Conservation (phyloP, 2,113 vertebrate genomes). For the Nerophis lumbriciformis region DNA sequence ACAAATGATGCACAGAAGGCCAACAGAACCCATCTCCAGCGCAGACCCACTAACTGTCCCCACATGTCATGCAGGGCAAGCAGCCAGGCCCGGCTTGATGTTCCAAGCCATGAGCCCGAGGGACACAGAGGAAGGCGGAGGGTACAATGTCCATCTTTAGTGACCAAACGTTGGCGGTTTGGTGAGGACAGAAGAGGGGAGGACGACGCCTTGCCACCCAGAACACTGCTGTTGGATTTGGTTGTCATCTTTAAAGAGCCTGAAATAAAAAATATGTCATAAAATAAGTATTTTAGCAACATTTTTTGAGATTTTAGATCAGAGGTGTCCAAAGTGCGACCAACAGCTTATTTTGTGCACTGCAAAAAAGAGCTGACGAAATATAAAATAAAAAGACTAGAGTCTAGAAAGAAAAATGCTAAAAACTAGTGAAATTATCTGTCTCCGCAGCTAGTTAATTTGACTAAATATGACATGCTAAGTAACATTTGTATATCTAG, state of each 20-base stretch:
- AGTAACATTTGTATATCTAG: no score
- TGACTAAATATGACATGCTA: no score
- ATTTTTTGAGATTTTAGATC: no score
- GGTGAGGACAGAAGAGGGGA: constrained; percentile 77
- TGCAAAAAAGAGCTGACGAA: no score
- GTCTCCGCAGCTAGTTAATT: no score
- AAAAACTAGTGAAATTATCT: no score
- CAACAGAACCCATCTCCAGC: constrained; percentile 95
- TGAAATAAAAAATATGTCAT: constrained; percentile 17
- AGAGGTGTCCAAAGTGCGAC: no score
- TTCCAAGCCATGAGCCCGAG: constrained; percentile 40
- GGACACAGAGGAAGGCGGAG: constrained; percentile 43
- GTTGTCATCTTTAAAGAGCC: constrained; percentile 52
- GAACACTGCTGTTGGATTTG: constrained; percentile 52
- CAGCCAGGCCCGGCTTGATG: constrained; percentile 71
- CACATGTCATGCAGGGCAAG: constrained; percentile 84
- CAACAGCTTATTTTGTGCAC: no score
- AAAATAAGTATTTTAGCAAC: no score
- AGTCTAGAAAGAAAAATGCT: no score
- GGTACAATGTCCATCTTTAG: constrained; percentile 87
- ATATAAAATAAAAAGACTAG: no score
- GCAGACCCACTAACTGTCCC: constrained; percentile 90
- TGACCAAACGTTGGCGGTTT: constrained; percentile 78
- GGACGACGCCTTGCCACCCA: constrained; percentile 75
- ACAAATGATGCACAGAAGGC: constrained; percentile 91